Evolutionary conservation across 2,113 vertebrate species (phyloP), one percentile per base, ranked within the genome.

Genomic region (Nerophis lumbriciformis): DNA sequence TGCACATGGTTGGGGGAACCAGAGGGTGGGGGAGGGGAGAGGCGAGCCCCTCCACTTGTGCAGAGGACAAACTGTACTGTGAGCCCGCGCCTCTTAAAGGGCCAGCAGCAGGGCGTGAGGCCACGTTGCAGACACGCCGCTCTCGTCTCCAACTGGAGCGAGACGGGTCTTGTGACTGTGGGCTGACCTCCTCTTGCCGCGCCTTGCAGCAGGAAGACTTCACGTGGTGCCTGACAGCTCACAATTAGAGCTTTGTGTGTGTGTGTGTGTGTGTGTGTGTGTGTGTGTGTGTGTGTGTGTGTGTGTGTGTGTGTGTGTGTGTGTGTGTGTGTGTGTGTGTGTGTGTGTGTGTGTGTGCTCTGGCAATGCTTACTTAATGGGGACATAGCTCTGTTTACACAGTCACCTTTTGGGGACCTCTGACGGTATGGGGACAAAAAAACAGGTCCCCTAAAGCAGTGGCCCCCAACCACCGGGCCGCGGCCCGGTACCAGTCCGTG

Each of bases 121-220:
- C 78, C 86, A 87, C 79, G 77, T 89, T 82, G 83, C 83, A 81
- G 75, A 79, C 84, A 77, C 53, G 82, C 79, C 75, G 61, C 64
- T 38, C 45, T 59, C 69, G 48, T 63, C 71, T 65, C 66, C 16
- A 53, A 51, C 68, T 52, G 42, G 50, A 63, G 68, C 65, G 65
- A 14, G 37, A 6, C 42, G 63, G 71, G 78, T 86, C 84, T 85
- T 85, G 71, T 87, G 84, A 88, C 80, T 58, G 53, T 6, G 51
- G 53, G 59, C 73, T 73, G 77, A 79, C 68, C 68, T 73, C 60
- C 73, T 78, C 65, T 80, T 21, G 51, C 50, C 64, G 36, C 57
- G 76, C 75, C 78, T 81, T 69, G 68, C 1, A 74, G 76, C 74
- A 62, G 60, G 47, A 81, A 69, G 37, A 10, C 53, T 71, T 82